These are phyloP conservation scores for Acanthaster planci DNA, from an alignment of 35 echinoderm and acorn worm genomes.

Conservation along the genomic window DNA sequence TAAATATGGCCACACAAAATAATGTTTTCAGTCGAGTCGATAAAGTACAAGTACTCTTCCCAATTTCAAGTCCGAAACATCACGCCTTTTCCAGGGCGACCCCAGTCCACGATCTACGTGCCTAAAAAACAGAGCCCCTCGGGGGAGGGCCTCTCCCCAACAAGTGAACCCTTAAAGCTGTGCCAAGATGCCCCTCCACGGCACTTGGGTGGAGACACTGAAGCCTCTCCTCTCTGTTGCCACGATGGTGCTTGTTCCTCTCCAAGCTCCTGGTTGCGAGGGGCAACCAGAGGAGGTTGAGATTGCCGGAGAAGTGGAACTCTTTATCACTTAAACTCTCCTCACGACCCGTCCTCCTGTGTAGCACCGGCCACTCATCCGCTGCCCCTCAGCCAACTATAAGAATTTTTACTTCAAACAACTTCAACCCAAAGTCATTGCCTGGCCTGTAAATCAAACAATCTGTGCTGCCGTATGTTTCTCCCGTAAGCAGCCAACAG, in stretches of 20 bases:
- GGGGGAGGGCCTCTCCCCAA: not conserved
- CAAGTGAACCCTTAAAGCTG: not conserved
- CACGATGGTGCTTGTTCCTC: slow-evolving; percentile 13
- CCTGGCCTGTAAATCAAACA: no score
- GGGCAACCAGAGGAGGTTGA: not conserved
- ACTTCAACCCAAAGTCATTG: not conserved
- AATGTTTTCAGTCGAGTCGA: no score
- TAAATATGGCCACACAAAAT: no score
- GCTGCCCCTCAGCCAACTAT: not conserved
- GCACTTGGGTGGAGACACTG: slow-evolving; percentile 7
- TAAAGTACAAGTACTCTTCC: no score
- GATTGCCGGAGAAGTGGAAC: slow-evolving; percentile 16
- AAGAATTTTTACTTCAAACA: not conserved
- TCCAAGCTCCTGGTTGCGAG: slow-evolving; percentile 1
- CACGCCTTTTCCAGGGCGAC: no score
- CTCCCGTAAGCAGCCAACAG: no score
- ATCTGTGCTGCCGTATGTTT: no score
- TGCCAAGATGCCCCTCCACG: not conserved
- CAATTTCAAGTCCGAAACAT: no score
- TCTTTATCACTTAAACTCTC: slow-evolving; percentile 14
- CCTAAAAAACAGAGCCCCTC: not conserved
- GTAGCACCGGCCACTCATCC: not conserved
- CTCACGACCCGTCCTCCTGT: not conserved
- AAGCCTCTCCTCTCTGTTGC: not conserved
- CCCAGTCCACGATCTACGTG: not conserved